Evolutionary conservation across 2,797 vertebrate genomes (phyloP), one percentile per base, ranked within the genome.

Genomic region (Acanthopagrus latus): DNA sequence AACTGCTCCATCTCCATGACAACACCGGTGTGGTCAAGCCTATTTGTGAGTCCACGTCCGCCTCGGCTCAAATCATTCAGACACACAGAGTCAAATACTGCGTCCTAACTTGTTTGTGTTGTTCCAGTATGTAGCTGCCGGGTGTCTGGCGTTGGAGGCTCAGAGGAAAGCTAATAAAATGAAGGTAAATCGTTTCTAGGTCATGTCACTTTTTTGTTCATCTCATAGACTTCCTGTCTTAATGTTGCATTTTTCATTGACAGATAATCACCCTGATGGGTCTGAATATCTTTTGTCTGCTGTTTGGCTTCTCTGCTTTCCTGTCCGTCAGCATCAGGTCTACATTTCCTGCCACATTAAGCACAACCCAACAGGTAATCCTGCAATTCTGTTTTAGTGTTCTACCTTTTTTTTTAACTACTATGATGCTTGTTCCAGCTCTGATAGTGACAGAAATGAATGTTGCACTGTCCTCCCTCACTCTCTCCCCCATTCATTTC

Each of bases 81-180:
- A 56, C 2, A 23, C 18, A 47, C 1, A 16, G 6, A 29, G 63
- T 0, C 11, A 74, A 54, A 66, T 6, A 10, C 18, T 29, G 50
- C 1, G 1, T 55, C 17, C 1, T 52, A 14, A 25, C 18, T 16
- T 29, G 33, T 78, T 65, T 82, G 44, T 93, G 63, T 83, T 77
- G 47, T 93, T 92, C 8, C 87, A 96, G 95, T 95, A 88, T 78
- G 2, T 94, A 57, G 88, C 82, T 68, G 92, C 92, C 41, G 95
- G 94, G 0, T 85, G 86, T 73, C 76, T 94, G 71, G 85, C 92
- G 1, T 51, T 95, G 0, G 89, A 92, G 9, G 81, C 93, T 54
- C 94, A 93, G 87, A 93, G 92, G 71, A 95, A 88, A 87, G 88
- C 92, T 3, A 87, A 71, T 44, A 95, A 90, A 89, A 0, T 85